Evolutionary conservation across 2,113 vertebrate genomes (phyloP), one percentile per base, ranked within the genome.

Genomic region (Cettia cetti): DNA sequence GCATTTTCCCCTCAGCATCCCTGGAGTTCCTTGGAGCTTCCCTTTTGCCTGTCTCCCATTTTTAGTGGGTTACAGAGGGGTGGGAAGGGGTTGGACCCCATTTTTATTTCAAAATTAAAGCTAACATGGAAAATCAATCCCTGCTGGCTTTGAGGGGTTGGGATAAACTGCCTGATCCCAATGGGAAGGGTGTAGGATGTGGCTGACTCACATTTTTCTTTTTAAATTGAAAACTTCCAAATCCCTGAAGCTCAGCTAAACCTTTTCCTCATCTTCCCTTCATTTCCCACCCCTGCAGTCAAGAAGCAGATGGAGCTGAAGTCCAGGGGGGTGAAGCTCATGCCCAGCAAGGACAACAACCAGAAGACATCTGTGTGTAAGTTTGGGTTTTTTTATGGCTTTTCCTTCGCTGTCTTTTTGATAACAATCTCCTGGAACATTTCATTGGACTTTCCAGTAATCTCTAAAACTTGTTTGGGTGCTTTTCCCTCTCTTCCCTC

Each of bases 311-410:
- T 99, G 39, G 99, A 99, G 49, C 96, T 99, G 37, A 99, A 99
- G 93, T 99, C 99, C 65, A 98, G 99, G 94, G 99, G 99, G 22
- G 99, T 99, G 72, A 99, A 99, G 97, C 98, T 99, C 94, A 98
- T 99, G 97, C 99, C 99, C 33, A 99, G 99, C 98, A 99, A 99
- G 97, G 99, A 99, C 96, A 99, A 98, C 90, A 99, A 98, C 97
- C 99, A 99, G 98, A 99, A 99, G 98, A 99, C 99, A 70, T 99
- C 99, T 96, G 99, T 99, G 96, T 99, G 99, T 99, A 99, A 99
- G 99, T 80, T 28, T 8, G 13, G 6, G 9, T 50, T 88, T 44
- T 3, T 27, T 9, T 17, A 44, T 44, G 47, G 78, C 40, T 64
- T 49, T 27, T 96, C 49, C 54, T 76, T 90, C 0, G 1, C 56